Conservation (phyloP, 2,888 invertebrate genomes). For the Hypselothyrea guttata region DNA sequence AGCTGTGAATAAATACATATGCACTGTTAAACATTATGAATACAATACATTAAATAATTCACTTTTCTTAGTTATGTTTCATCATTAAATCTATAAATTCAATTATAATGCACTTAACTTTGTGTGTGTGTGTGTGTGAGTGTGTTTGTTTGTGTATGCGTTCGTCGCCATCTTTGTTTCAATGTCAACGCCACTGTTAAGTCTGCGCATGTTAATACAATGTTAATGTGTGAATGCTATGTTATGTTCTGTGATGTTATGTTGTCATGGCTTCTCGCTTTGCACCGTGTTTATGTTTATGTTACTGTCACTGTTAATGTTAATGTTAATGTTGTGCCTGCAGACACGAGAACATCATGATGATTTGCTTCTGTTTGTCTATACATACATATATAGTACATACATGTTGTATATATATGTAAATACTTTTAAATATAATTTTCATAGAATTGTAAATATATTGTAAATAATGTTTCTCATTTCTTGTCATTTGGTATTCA, state of each 20-base stretch:
- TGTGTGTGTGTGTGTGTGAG: constrained; percentile 47
- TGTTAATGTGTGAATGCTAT: constrained; percentile 27
- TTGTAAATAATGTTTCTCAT: constrained; percentile 71
- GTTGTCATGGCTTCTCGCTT: too few relatives aligned
- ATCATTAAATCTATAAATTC: constrained; percentile 70
- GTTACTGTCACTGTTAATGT: too few relatives aligned
- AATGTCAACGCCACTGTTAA: constrained; percentile 45
- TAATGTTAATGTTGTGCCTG: too few relatives aligned
- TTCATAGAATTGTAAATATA: constrained; percentile 74
- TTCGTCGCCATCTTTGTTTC: constrained; percentile 26
- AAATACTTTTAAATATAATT: constrained; percentile 77
- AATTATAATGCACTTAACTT: constrained; percentile 78
- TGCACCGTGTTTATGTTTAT: constrained; percentile 29
- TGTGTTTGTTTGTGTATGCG: constrained; percentile 35
- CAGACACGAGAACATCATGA: too few relatives aligned
- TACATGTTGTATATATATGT: constrained; percentile 54
- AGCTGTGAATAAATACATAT: constrained; percentile 72
- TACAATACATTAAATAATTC: constrained; percentile 68
- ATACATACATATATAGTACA: constrained; percentile 46
- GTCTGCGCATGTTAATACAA: constrained; percentile 26
- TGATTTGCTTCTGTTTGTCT: constrained; percentile 46
- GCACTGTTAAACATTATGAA: constrained; percentile 50
- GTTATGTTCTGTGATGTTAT: too few relatives aligned
- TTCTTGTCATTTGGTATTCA: constrained; percentile 34
- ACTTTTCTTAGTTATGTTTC: constrained; percentile 33